phyloP scores from a whole-genome alignment of 2,888 invertebrate species.

The Acrobasis consociella region DNA sequence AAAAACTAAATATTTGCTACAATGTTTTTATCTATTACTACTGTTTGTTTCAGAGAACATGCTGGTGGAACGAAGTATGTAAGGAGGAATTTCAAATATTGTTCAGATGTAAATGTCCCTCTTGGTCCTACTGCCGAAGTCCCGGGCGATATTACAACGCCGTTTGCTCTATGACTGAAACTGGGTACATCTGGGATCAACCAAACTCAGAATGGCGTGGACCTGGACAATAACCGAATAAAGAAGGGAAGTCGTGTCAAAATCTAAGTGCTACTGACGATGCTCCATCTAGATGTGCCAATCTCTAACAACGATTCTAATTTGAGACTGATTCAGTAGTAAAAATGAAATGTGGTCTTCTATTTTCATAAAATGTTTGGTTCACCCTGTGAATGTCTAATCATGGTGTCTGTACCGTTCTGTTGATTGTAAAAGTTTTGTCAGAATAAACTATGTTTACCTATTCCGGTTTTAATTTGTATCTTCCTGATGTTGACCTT shows the following conservation, averaged over 20 bases:
- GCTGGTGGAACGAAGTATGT: constrained; percentile 97
- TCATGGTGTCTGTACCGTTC: constrained; percentile 45
- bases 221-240: constrained; percentile 56
- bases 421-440: constrained; percentile 55
- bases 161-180: constrained; percentile 94
- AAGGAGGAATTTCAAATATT: constrained; percentile 95
- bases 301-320: constrained; percentile 65
- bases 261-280: not conserved
- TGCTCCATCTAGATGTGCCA: constrained; percentile 49
- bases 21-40: not conserved
- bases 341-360: constrained; percentile 69
- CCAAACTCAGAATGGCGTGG: constrained; percentile 81
- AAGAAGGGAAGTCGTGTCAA: not conserved
- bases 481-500: constrained; percentile 53
- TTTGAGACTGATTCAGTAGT: constrained; percentile 74
- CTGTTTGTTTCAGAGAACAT: constrained; percentile 86
- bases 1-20: not conserved
- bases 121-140: constrained; percentile 93
- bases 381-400: constrained; percentile 30
- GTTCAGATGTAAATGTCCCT: constrained; percentile 94
- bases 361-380: constrained; percentile 64
- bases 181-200: constrained; percentile 95
- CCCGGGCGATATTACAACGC: constrained; percentile 96
- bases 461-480: constrained; percentile 51
- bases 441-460: constrained; percentile 64